Conservation (phyloP, 2,113 vertebrate species). For the Pungitius pungitius region DNA sequence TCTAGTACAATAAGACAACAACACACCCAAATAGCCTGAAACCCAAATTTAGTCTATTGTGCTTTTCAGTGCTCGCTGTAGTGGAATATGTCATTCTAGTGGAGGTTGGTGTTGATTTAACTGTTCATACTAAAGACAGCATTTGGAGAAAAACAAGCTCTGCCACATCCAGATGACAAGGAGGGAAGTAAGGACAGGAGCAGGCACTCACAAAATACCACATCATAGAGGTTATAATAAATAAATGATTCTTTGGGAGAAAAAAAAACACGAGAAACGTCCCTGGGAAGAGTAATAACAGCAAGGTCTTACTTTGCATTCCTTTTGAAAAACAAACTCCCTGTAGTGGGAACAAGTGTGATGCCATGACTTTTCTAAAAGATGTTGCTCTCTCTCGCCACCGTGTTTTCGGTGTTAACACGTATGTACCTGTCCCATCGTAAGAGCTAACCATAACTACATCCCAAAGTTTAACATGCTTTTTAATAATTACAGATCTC, state of each 20-base stretch:
- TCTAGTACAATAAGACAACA: conserved; percentile 13
- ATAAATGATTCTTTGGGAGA: neutral
- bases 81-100: conserved; percentile 23
- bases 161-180: conserved; percentile 5
- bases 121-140: conserved; percentile 15
- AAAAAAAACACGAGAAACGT: neutral
- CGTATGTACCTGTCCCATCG: neutral
- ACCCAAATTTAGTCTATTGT: conserved; percentile 36
- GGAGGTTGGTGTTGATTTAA: conserved; percentile 28
- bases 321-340: neutral
- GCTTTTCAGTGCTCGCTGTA: conserved; percentile 1
- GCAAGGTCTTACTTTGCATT: neutral
- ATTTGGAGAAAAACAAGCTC: conserved; percentile 28
- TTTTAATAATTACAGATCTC: conserved; percentile 18
- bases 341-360: neutral
- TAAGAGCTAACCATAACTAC: conserved; percentile 1
- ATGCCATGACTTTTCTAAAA: neutral
- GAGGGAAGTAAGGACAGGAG: conserved; percentile 3
- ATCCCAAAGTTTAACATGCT: neutral
- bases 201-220: neutral
- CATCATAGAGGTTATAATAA: neutral
- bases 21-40: conserved; percentile 14
- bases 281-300: neutral
- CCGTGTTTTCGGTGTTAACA: neutral
- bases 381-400: neutral